phyloP scores from a whole-genome alignment of 1,140 invertebrate genomes.

The Gryon sp. region DNA sequence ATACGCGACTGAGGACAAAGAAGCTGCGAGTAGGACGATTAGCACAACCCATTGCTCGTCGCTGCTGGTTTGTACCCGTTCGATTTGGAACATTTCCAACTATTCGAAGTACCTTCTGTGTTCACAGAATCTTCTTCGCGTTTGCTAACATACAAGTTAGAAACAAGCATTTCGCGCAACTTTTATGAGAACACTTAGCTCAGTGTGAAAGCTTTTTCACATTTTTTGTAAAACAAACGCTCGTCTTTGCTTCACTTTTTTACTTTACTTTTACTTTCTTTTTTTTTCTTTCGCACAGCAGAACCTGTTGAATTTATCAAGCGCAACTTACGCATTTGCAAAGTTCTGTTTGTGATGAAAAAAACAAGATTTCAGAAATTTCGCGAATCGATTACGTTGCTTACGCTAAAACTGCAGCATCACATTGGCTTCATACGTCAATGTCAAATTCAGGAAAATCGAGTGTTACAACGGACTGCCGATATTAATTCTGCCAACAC shows the following conservation, averaged over 20 bases:
- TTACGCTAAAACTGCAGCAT: slow-evolving; percentile 57
- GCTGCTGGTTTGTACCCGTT: slow-evolving; percentile 70
- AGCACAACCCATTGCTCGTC: slow-evolving; percentile 74
- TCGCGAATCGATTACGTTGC: slow-evolving; percentile 55
- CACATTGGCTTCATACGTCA: slow-evolving; percentile 58
- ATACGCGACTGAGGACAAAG: slow-evolving; percentile 62
- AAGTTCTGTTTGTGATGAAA: slow-evolving; percentile 12
- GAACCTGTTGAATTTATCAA: slow-evolving; percentile 64
- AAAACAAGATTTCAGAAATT: slow-evolving; percentile 29
- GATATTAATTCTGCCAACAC: slow-evolving; percentile 63
- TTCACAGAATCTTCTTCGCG: slow-evolving; percentile 62
- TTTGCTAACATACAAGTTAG: slow-evolving; percentile 66
- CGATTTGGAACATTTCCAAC: slow-evolving; percentile 76
- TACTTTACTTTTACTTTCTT: not conserved
- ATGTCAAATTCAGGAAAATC: slow-evolving; percentile 65
- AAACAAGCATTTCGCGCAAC: slow-evolving; percentile 66
- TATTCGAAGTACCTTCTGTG: slow-evolving; percentile 68
- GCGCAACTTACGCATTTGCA: slow-evolving; percentile 25
- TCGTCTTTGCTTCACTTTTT: slow-evolving; percentile 1
- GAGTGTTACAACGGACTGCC: slow-evolving; percentile 52
- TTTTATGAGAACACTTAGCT: slow-evolving; percentile 63
- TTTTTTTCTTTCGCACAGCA: slow-evolving; percentile 2
- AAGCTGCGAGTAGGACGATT: slow-evolving; percentile 73
- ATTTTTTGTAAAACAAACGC: slow-evolving; percentile 55
- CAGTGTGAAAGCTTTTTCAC: slow-evolving; percentile 59